Percentiles rank a stretch among this genome's conserved stretches.
Evolutionary conservation across 2,113 vertebrate genomes (phyloP).

Genomic region (Illadopsis cleaveri): DNA sequence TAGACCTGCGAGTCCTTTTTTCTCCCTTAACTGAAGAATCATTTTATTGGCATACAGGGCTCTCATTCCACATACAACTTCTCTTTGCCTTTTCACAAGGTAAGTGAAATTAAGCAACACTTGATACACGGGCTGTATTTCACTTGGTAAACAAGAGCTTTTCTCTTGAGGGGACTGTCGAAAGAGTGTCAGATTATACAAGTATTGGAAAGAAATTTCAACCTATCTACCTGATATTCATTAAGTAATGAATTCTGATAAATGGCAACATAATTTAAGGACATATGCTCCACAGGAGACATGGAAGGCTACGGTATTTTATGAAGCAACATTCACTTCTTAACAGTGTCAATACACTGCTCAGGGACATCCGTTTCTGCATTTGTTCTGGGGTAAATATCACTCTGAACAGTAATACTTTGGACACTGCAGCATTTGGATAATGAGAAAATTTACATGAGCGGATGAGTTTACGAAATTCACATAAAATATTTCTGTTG

Average conservation of each 20-base stretch:
- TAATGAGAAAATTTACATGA: background rate
- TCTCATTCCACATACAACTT: constrained; percentile 37
- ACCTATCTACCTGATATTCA: constrained; percentile 19
- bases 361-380: background rate
- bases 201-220: constrained; percentile 13
- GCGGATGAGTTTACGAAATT: background rate
- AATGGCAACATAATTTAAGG: constrained; percentile 13
- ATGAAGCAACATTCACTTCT: background rate
- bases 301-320: background rate
- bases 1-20: constrained; percentile 24
- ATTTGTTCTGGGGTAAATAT: background rate
- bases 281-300: background rate
- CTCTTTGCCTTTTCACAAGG: background rate
- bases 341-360: background rate
- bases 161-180: background rate
- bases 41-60: constrained; percentile 31
- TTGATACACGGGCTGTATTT: background rate
- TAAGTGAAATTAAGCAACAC: constrained; percentile 38
- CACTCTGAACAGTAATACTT: background rate
- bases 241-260: background rate
- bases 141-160: constrained; percentile 36
- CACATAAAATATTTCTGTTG: background rate
- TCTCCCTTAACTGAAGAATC: constrained; percentile 31
- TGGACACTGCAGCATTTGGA: background rate
- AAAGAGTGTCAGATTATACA: background rate